A percentile compares a stretch with the other conserved stretches of the same genome.
Evolutionary conservation across 2,113 vertebrate species (phyloP).

Genomic region (Mustela nigripes): DNA sequence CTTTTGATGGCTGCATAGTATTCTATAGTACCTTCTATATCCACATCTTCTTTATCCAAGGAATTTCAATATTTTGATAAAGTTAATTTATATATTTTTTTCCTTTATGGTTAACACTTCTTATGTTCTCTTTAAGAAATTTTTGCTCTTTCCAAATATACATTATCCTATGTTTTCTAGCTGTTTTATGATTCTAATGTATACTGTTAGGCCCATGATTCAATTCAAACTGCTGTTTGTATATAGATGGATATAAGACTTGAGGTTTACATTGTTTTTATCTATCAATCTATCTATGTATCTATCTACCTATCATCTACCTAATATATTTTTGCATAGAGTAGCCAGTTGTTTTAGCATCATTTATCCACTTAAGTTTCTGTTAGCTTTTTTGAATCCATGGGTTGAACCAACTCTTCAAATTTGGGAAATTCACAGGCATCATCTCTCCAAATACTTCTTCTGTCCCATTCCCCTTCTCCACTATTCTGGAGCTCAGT

Average conservation of each 20-base stretch:
- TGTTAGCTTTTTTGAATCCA: background rate
- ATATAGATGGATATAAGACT: background rate
- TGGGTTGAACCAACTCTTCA: background rate
- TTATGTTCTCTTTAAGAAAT: background rate
- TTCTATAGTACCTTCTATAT: too few relatives aligned
- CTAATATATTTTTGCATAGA: background rate
- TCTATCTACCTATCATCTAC: background rate
- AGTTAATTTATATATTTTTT: background rate
- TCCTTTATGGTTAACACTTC: background rate
- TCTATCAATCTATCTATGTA: background rate
- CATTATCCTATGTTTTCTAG: background rate
- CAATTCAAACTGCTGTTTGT: background rate
- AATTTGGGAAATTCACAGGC: background rate
- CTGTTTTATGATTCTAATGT: background rate
- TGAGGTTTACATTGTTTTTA: background rate
- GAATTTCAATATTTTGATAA: background rate
- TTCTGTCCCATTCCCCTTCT: background rate
- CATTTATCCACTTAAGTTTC: background rate
- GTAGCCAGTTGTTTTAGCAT: background rate
- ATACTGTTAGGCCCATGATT: background rate
- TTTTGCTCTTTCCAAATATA: conserved; percentile 10
- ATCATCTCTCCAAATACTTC: background rate
- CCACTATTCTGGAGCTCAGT: background rate
- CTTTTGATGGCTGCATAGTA: too few relatives aligned
- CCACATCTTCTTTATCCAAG: too few relatives aligned